A percentile compares a stretch with the other conserved stretches of the same genome.
Conservation (phyloP, 2,888 invertebrate genomes). For the Eudemis profundana region DNA sequence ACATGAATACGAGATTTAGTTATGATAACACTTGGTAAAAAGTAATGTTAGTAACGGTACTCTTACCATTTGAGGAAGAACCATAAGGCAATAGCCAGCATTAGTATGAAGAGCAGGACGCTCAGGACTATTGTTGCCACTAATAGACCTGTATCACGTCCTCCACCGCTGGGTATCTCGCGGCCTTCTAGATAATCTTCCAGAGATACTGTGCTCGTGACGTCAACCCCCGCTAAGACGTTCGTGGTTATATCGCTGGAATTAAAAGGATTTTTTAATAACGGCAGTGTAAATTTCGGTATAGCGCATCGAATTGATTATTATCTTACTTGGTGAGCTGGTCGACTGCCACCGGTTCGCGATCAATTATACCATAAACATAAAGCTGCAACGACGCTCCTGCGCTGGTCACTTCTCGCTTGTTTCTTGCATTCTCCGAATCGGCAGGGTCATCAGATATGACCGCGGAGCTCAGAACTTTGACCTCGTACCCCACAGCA, state of each 20-base stretch:
- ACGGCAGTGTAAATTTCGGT: constrained; percentile 35
- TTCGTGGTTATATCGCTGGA: constrained; percentile 71
- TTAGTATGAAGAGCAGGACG: constrained; percentile 69
- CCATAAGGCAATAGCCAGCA: constrained; percentile 66
- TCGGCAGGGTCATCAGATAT: constrained; percentile 59
- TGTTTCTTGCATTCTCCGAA: constrained; percentile 52
- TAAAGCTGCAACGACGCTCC: constrained; percentile 68
- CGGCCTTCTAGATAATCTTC: constrained; percentile 73
- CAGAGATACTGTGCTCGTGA: constrained; percentile 66
- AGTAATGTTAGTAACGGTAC: constrained; percentile 55
- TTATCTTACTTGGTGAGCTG: constrained; percentile 63
- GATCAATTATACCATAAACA: constrained; percentile 69
- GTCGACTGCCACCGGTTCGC: constrained; percentile 66
- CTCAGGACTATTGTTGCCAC: constrained; percentile 74
- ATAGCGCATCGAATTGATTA: constrained; percentile 38
- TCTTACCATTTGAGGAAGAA: constrained; percentile 74
- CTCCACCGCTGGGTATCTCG: constrained; percentile 60
- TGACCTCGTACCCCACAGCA: constrained; percentile 72
- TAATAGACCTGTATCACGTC: constrained; percentile 71
- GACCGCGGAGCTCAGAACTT: constrained; percentile 70
- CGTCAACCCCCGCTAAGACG: constrained; percentile 56
- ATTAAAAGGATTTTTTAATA: constrained; percentile 45
- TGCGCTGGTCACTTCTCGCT: constrained; percentile 49
- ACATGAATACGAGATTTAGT: constrained; percentile 44
- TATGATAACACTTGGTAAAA: constrained; percentile 44